Conservation (phyloP, 2,113 vertebrate genomes). For the Tringa solitaria region DNA sequence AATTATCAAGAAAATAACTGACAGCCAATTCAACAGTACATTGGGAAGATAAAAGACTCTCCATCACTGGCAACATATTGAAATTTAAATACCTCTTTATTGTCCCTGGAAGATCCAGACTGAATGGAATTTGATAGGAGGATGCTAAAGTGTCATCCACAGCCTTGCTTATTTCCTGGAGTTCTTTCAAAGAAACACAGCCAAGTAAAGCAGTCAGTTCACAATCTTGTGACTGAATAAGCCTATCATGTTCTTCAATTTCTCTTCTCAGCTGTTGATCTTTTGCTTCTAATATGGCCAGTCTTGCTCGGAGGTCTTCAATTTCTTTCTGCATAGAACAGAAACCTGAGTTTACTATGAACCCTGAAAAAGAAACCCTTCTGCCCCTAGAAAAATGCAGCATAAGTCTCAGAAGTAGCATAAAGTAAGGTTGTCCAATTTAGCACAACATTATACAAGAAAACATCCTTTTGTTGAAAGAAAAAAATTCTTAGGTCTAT, state of each 20-base stretch:
- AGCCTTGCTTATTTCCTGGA: constrained; percentile 75
- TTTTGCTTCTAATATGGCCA: constrained; percentile 75
- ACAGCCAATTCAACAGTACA: not conserved
- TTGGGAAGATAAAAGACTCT: not conserved
- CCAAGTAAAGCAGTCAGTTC: constrained; percentile 72
- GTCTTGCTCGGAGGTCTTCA: constrained; percentile 73
- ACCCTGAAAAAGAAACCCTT: not conserved
- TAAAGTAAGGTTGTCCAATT: not conserved
- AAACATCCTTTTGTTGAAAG: not conserved
- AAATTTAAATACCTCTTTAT: constrained; percentile 78
- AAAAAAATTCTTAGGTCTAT: not conserved
- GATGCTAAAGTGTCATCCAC: constrained; percentile 78
- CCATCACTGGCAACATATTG: not conserved
- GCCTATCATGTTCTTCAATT: constrained; percentile 74
- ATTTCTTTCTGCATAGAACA: constrained; percentile 80
- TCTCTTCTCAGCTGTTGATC: constrained; percentile 75
- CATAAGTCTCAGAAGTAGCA: not conserved
- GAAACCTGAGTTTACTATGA: not conserved
- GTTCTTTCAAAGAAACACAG: constrained; percentile 68
- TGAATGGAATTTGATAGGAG: constrained; percentile 69
- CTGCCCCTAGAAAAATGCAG: not conserved
- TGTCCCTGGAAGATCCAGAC: constrained; percentile 69
- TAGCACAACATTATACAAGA: not conserved
- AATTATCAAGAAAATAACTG: not conserved
- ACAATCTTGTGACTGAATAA: constrained; percentile 72